phyloP scores from a whole-genome alignment of 2,113 vertebrate genomes.

The Caranx melampygus region DNA sequence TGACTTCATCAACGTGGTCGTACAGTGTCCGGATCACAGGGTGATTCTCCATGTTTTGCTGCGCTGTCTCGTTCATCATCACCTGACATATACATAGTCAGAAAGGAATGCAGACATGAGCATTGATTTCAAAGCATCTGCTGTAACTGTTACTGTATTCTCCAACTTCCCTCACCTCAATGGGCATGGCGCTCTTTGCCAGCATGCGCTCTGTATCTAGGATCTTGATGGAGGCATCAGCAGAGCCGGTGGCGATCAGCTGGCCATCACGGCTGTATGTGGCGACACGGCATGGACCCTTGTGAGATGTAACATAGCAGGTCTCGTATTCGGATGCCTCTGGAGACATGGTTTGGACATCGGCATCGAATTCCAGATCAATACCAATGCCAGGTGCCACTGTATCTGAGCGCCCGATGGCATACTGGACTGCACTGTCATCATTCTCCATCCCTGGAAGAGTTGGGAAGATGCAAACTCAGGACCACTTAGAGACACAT shows the following conservation, averaged over 20 bases:
- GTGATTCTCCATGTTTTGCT: constrained; percentile 99
- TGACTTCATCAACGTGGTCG: constrained; percentile 98
- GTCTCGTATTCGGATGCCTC: constrained; percentile 98
- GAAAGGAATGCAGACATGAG: background rate
- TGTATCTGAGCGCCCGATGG: constrained; percentile 95
- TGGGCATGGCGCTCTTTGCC: constrained; percentile 98
- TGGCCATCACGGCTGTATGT: constrained; percentile 97
- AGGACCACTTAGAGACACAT: background rate
- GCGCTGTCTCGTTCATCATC: constrained; percentile 99
- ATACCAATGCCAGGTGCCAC: constrained; percentile 97
- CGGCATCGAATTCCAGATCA: constrained; percentile 96
- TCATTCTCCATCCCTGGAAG: constrained; percentile 96
- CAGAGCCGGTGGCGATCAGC: constrained; percentile 96
- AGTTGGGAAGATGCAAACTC: background rate
- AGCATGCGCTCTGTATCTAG: constrained; percentile 98
- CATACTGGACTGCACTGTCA: constrained; percentile 96
- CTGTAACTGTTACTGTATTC: background rate
- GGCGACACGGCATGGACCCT: constrained; percentile 95
- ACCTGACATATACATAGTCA: constrained; percentile 82
- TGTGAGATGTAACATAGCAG: constrained; percentile 98
- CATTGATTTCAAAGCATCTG: background rate
- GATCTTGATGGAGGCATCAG: constrained; percentile 98
- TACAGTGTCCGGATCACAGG: constrained; percentile 97
- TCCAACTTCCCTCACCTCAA: constrained; percentile 86
- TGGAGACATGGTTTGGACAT: constrained; percentile 98